Evolutionary conservation across 2,113 vertebrate species (phyloP).

Genomic region (Campylorhamphus procurvoides): DNA sequence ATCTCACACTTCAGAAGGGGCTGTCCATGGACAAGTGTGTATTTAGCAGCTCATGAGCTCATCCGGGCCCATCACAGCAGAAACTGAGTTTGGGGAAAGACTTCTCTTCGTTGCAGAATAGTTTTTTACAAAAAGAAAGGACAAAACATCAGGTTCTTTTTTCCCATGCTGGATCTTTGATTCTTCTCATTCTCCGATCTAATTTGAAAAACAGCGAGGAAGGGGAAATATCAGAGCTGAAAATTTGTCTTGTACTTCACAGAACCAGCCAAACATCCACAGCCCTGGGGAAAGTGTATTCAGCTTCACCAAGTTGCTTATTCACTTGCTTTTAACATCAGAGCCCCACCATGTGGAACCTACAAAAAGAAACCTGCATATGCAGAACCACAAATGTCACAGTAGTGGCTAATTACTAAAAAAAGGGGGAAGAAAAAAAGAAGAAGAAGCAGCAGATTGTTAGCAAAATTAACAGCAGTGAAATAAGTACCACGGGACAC

Average conservation of each 20-base stretch:
- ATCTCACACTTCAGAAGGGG: background rate
- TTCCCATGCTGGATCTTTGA: background rate
- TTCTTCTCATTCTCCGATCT: background rate
- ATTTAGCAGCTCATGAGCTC: background rate
- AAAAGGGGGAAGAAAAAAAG: no score
- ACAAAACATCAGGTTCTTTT: background rate
- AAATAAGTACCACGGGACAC: background rate
- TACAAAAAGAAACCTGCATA: background rate
- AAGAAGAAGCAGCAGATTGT: background rate
- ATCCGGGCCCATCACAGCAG: background rate
- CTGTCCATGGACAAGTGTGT: background rate
- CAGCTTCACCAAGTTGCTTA: background rate
- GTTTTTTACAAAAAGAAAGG: background rate
- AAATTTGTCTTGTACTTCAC: background rate
- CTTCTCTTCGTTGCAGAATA: background rate
- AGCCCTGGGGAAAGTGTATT: background rate
- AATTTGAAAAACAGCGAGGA: background rate
- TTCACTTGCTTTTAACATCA: background rate
- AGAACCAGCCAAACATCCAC: background rate
- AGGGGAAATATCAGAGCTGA: background rate
- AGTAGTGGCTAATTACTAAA: background rate
- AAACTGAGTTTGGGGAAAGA: background rate
- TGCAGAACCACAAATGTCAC: background rate
- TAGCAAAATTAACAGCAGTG: background rate
- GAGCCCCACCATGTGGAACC: background rate